A percentile compares a stretch with the other conserved stretches of the same genome.
phyloP scores from a whole-genome alignment of 1,140 invertebrate genomes.

The Drosophila takahashii region DNA sequence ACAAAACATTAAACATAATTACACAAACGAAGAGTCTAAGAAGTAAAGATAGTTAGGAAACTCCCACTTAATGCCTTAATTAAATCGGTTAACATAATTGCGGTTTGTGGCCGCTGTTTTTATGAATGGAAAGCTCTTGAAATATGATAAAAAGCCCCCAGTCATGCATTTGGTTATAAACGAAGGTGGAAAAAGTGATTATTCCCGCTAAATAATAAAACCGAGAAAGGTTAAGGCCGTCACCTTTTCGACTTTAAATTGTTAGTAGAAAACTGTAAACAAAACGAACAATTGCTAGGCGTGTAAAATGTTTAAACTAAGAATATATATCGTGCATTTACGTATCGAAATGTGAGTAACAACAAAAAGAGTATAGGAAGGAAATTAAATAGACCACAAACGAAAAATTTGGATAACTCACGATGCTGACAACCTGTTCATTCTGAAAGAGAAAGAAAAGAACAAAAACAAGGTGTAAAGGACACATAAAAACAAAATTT shows the following conservation, averaged over 20 bases:
- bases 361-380: conserved; percentile 33
- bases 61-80: conserved; percentile 45
- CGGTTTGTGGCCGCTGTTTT: conserved; percentile 46
- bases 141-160: conserved; percentile 13
- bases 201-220: conserved; percentile 2
- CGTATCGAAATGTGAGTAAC: conserved; percentile 8
- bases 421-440: conserved; percentile 84
- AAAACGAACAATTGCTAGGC: conserved; percentile 32
- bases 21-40: conserved; percentile 19
- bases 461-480: conserved; percentile 63
- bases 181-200: conserved; percentile 19
- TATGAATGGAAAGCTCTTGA: conserved; percentile 54
- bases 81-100: conserved; percentile 49
- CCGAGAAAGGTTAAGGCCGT: conserved; percentile 40
- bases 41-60: conserved; percentile 18
- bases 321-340: conserved; percentile 49
- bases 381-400: conserved; percentile 45
- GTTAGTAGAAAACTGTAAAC: conserved; percentile 43
- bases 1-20: conserved; percentile 10
- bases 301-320: conserved; percentile 24
- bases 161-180: conserved; percentile 41
- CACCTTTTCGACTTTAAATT: conserved; percentile 36
- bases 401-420: conserved; percentile 69
- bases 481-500: conserved; percentile 69
- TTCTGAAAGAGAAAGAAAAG: conserved; percentile 83